Percentiles rank a stretch among this genome's conserved stretches.
phyloP scores from a whole-genome alignment of 2,888 invertebrate species.

The Diloba caeruleocephala region DNA sequence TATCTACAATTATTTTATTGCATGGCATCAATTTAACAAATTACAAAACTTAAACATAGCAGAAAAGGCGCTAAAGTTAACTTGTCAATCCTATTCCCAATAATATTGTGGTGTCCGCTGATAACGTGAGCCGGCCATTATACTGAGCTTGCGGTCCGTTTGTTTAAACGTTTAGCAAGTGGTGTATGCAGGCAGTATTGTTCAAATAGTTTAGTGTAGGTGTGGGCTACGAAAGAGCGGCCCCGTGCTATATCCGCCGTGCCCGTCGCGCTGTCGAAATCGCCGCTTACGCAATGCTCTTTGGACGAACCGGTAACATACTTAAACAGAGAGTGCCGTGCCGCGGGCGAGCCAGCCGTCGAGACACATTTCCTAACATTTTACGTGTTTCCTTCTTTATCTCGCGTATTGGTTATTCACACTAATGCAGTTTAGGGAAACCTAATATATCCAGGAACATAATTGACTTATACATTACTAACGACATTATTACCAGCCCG shows the following conservation, averaged over 20 bases:
- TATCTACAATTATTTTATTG: slow-evolving; percentile 7
- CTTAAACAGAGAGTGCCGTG: slow-evolving; percentile 64
- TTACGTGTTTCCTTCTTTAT: slow-evolving; percentile 35
- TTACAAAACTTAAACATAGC: no score
- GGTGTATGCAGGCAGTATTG: slow-evolving; percentile 70
- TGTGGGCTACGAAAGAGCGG: slow-evolving; percentile 81
- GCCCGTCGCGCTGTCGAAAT: slow-evolving; percentile 79
- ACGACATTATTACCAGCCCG: no score
- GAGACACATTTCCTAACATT: slow-evolving; percentile 62
- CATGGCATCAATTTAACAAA: neutral
- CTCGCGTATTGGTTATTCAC: neutral
- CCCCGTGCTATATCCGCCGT: slow-evolving; percentile 85
- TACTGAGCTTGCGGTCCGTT: slow-evolving; percentile 69
- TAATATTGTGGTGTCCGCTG: slow-evolving; percentile 61
- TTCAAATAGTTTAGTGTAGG: slow-evolving; percentile 79
- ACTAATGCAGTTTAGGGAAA: no score
- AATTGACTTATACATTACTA: no score
- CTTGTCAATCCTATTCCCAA: slow-evolving; percentile 42
- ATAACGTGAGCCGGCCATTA: slow-evolving; percentile 69
- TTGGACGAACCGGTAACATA: slow-evolving; percentile 77
- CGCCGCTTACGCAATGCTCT: slow-evolving; percentile 79
- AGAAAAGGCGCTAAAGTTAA: slow-evolving; percentile 40
- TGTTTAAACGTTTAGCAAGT: slow-evolving; percentile 78
- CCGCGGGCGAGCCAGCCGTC: slow-evolving; percentile 43
- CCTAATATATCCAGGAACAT: no score